Conservation (phyloP, 2,888 invertebrate species). For the Zygothrica quintamaculata region DNA sequence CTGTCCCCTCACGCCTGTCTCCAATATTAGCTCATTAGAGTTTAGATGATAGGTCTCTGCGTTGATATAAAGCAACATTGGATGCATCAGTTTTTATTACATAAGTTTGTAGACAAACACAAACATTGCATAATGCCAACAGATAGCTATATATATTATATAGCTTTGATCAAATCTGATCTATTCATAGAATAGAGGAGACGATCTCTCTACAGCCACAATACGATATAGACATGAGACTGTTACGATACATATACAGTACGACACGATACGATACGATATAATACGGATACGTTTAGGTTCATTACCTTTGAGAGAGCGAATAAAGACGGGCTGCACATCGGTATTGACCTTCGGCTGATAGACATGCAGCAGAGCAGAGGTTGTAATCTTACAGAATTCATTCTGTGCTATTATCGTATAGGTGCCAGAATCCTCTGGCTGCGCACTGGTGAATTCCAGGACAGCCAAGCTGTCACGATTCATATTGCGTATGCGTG, state of each 20-base stretch:
- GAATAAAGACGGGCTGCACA: constrained; percentile 90
- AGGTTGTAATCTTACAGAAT: constrained; percentile 88
- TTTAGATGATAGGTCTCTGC: constrained; percentile 89
- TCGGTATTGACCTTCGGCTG: constrained; percentile 85
- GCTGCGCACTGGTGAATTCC: constrained; percentile 88
- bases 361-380: constrained; percentile 90
- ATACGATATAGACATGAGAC: constrained; percentile 7
- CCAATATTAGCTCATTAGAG: constrained; percentile 90
- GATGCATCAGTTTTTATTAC: constrained; percentile 28
- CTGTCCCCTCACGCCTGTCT: constrained; percentile 91
- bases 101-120: constrained; percentile 32
- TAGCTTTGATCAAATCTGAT: constrained; percentile 30
- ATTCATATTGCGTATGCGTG: constrained; percentile 83
- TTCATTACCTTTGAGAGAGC: constrained; percentile 88
- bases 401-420: constrained; percentile 91
- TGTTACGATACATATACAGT: too few species aligned
- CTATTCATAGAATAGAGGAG: constrained; percentile 52
- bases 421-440: constrained; percentile 91
- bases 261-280: background rate
- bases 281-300: constrained; percentile 7
- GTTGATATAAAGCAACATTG: background rate
- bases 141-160: constrained; percentile 41
- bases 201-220: constrained; percentile 13
- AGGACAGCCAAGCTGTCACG: constrained; percentile 89
- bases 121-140: constrained; percentile 54